Evolutionary conservation across 1,140 invertebrate species (phyloP), one percentile per base, ranked within the genome.

Genomic region (Sarcophaga peregrina): DNA sequence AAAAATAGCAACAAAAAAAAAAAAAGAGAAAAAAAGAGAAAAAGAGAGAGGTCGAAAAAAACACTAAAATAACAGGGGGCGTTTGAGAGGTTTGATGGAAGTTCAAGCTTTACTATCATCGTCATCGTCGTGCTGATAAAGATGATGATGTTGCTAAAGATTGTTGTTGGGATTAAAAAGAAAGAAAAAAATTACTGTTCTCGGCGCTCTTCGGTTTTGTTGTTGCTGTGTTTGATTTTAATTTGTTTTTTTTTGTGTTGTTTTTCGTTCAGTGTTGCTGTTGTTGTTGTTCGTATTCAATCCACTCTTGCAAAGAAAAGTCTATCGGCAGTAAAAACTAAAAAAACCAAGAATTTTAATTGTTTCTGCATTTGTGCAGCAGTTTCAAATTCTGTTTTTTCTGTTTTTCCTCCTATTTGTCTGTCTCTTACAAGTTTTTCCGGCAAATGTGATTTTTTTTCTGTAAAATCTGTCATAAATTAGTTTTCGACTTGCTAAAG

Each of bases 341-440:
- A 78, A 78, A 78, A 50, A 78, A 47, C 50, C 50, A 78, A 78
- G 75, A 78, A 78, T 78, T 78, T 78, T 78, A 78, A 78, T 78
- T 78, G 75, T 50, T 76, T 9, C 45, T 76, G 45, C 45, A 48
- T 68, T 78, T 37, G 25, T 74, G 10, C 20, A 25, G 50, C 25
- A 37, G 25, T 37, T 37, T 5, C 15, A 25, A 20, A 25, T 72
- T 72, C 62, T 72, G 3, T 25, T 72, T 25, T 74, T 9, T 50
- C 46, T n/a, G 13, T 52, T 25, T n/a, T 76, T 48, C 47, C 50
- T 78, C 20, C n/a, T 68, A 20, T 17, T 13, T 62, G 13, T 62
- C 7, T n/a, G 17, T 8, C 20, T 68, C 20, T 17, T 68, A 20
- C 62, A 25, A 58, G 54, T 58, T 58, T 37, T 58, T 58, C 54